phyloP scores from a whole-genome alignment of 2,888 invertebrate genomes.

The Hypselothyrea guttata region DNA sequence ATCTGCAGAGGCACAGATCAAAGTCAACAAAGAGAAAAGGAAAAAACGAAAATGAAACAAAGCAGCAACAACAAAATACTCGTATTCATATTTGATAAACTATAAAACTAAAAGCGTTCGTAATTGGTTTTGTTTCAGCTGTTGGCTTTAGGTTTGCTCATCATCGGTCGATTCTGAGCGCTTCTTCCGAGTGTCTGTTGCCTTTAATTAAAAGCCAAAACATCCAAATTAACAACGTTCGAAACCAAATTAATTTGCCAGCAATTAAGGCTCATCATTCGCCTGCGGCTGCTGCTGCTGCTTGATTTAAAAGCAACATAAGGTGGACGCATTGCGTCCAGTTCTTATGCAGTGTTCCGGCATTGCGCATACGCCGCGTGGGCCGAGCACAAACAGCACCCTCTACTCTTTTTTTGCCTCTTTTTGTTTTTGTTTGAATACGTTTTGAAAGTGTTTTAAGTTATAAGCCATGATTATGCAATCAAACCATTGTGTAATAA shows the following conservation, averaged over 20 bases:
- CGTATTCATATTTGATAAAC: slow-evolving; percentile 21
- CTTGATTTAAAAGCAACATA: slow-evolving; percentile 43
- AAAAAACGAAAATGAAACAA: slow-evolving; percentile 3
- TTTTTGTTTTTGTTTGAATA: slow-evolving; percentile 11
- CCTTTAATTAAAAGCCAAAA: slow-evolving; percentile 68
- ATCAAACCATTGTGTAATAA: slow-evolving; percentile 14
- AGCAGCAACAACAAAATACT: slow-evolving; percentile 17
- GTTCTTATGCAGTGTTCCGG: slow-evolving; percentile 31
- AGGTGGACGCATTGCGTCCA: slow-evolving; percentile 59
- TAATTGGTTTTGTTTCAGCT: slow-evolving; percentile 15
- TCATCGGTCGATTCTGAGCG: slow-evolving; percentile 31
- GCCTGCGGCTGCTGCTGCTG: slow-evolving; percentile 28
- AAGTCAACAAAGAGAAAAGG: slow-evolving; percentile 13
- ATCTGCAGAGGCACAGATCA: slow-evolving; percentile 45
- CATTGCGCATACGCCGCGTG: slow-evolving; percentile 30
- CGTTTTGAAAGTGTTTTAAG: slow-evolving; percentile 52
- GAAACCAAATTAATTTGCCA: slow-evolving; percentile 46
- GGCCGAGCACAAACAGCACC: slow-evolving; percentile 27
- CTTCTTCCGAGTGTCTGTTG: slow-evolving; percentile 38
- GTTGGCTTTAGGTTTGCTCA: slow-evolving; percentile 26
- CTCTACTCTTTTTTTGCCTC: slow-evolving; percentile 11
- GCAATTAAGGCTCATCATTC: slow-evolving; percentile 42
- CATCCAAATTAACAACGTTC: slow-evolving; percentile 13
- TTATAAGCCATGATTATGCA: slow-evolving; percentile 36
- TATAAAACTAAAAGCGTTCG: neutral